Evolutionary conservation across 1,140 invertebrate genomes (phyloP).

Genomic region (Orius laevigatus): DNA sequence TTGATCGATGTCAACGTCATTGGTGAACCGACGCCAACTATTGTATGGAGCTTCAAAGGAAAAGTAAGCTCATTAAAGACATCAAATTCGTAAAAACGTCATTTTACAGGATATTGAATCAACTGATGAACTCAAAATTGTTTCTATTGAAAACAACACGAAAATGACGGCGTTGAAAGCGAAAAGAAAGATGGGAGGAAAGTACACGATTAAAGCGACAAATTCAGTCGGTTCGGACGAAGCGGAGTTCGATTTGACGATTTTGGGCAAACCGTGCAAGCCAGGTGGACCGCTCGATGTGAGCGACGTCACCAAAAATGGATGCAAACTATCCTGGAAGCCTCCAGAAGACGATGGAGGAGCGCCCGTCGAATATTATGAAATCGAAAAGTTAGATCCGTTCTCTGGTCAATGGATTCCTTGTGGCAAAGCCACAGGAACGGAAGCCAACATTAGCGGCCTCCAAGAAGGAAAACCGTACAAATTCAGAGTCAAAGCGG

Average conservation of each 20-base stretch:
- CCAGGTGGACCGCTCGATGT: conserved; percentile 80
- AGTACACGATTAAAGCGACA: conserved; percentile 78
- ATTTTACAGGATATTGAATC: conserved; percentile 37
- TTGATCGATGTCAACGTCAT: conserved; percentile 81
- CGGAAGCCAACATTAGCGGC: conserved; percentile 69
- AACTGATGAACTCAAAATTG: conserved; percentile 53
- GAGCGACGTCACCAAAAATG: conserved; percentile 79
- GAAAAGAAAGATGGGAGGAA: conserved; percentile 69
- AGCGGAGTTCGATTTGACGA: conserved; percentile 76
- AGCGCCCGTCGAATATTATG: conserved; percentile 82
- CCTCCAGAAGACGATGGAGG: conserved; percentile 89
- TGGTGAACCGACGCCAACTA: conserved; percentile 83
- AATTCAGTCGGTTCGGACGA: conserved; percentile 90
- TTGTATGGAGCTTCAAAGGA: conserved; percentile 78
- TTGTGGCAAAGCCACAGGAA: conserved; percentile 60
- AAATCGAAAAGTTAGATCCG: conserved; percentile 93
- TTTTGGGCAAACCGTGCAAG: conserved; percentile 65
- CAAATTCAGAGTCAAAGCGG: conserved; percentile 95
- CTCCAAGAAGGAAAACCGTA: conserved; percentile 90
- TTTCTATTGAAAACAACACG: conserved; percentile 78
- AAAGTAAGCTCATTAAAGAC: conserved; percentile 27
- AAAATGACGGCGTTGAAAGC: conserved; percentile 73
- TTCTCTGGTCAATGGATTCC: conserved; percentile 83
- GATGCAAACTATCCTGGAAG: conserved; percentile 85
- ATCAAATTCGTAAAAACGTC: neutral